These are phyloP conservation scores for Gymnocheta viridis DNA, from an alignment of 2,888 invertebrate species.

Conservation along the genomic window DNA sequence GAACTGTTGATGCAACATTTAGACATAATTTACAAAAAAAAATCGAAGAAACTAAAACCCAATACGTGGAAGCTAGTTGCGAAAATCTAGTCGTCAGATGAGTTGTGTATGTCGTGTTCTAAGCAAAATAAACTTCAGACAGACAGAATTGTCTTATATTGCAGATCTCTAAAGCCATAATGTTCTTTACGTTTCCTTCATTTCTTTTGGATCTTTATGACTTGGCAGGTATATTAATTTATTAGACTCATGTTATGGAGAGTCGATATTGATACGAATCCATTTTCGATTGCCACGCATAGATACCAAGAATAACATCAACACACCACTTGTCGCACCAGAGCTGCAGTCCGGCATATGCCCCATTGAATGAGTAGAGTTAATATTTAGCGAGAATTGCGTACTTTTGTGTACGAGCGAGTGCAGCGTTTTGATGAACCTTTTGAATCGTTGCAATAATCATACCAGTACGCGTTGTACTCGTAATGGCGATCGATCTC, in stretches of 20 bases:
- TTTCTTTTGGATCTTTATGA: constrained; percentile 59
- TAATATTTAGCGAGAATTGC: constrained; percentile 66
- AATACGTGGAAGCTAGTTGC: constrained; percentile 38
- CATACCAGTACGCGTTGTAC: constrained; percentile 5
- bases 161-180: neutral
- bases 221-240: constrained; percentile 80
- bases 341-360: constrained; percentile 4
- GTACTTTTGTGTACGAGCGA: constrained; percentile 61
- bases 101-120: constrained; percentile 1
- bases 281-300: constrained; percentile 79
- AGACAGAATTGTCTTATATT: constrained; percentile 31
- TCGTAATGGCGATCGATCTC: constrained; percentile 47
- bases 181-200: constrained; percentile 34
- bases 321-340: constrained; percentile 19
- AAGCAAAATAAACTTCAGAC: neutral
- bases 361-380: constrained; percentile 33
- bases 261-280: constrained; percentile 82
- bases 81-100: constrained; percentile 23
- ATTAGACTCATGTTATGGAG: constrained; percentile 81
- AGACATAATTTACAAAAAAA: constrained; percentile 41
- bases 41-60: neutral
- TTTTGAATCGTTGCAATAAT: constrained; percentile 22
- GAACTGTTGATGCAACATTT: constrained; percentile 55
- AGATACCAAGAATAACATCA: constrained; percentile 72
- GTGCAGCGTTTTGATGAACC: constrained; percentile 67